A percentile compares a stretch with the other conserved stretches of the same genome.
These are phyloP conservation scores for Poicephalus meyeri DNA, from an alignment of 2,113 vertebrate species.

Conservation along the genomic window DNA sequence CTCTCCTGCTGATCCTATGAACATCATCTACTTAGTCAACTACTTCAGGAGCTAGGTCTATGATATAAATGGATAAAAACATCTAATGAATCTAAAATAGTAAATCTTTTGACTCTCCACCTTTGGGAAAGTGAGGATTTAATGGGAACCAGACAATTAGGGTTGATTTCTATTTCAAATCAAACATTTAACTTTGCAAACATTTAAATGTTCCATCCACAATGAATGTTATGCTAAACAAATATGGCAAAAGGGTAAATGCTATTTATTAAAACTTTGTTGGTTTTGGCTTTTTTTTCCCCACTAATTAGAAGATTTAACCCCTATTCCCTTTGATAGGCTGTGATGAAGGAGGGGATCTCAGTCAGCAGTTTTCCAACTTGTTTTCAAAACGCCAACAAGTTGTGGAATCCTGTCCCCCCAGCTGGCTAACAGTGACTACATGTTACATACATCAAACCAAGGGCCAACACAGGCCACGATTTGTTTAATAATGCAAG, in stretches of 20 bases:
- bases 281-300: accelerated
- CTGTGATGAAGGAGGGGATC: not conserved
- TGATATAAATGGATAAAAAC: not conserved
- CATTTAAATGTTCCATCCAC: not conserved
- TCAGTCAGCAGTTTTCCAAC: not conserved
- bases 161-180: not conserved
- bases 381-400: not conserved
- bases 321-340: not conserved
- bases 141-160: not conserved
- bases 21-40: not conserved
- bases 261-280: not conserved
- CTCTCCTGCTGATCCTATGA: not conserved
- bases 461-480: not conserved
- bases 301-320: not conserved
- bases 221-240: not conserved
- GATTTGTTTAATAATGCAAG: slow-evolving; percentile 42
- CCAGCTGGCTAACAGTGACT: not conserved
- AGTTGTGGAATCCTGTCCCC: not conserved
- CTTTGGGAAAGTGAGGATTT: not conserved
- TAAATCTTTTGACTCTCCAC: not conserved
- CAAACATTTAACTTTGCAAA: not conserved
- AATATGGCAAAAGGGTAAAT: not conserved
- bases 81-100: not conserved
- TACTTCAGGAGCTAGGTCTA: not conserved
- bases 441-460: not conserved